These are phyloP conservation scores for Xiphorhynchus erythropygius DNA, from an alignment of 2,797 vertebrate species.

Conservation along the genomic window DNA sequence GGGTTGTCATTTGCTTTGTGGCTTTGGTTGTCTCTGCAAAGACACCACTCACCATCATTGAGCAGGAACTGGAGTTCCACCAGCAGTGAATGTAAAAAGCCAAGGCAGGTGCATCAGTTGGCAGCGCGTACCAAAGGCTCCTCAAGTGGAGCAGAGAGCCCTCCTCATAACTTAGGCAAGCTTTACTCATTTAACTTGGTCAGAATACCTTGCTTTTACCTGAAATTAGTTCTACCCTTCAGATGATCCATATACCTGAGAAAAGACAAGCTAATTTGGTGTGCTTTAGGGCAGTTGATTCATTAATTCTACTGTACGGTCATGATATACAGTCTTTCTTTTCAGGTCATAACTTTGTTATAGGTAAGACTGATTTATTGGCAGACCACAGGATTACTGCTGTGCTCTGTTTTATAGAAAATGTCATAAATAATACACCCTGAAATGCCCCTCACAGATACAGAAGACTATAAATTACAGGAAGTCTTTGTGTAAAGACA, in stretches of 20 bases:
- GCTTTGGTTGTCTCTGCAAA: not conserved
- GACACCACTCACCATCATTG: not conserved
- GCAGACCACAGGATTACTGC: not conserved
- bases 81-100: not conserved
- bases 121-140: not conserved
- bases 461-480: slow-evolving; percentile 43
- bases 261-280: not conserved
- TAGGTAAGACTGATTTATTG: not conserved
- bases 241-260: not conserved
- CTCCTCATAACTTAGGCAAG: not conserved
- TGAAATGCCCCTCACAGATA: slow-evolving; percentile 35
- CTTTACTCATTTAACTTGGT: not conserved
- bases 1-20: not conserved
- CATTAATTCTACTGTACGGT: not conserved
- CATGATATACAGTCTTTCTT: not conserved
- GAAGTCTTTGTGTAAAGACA: slow-evolving; percentile 19
- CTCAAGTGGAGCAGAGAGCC: not conserved
- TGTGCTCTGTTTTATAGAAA: slow-evolving; percentile 31
- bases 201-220: not conserved
- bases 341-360: not conserved
- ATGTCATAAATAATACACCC: slow-evolving; percentile 24
- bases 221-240: not conserved
- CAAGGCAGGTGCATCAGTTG: not conserved
- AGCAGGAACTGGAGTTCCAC: not conserved
- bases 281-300: not conserved